Base-by-base conservation (phyloP, 2,113 vertebrate genomes). In the Rhinolophus sinicus region DNA sequence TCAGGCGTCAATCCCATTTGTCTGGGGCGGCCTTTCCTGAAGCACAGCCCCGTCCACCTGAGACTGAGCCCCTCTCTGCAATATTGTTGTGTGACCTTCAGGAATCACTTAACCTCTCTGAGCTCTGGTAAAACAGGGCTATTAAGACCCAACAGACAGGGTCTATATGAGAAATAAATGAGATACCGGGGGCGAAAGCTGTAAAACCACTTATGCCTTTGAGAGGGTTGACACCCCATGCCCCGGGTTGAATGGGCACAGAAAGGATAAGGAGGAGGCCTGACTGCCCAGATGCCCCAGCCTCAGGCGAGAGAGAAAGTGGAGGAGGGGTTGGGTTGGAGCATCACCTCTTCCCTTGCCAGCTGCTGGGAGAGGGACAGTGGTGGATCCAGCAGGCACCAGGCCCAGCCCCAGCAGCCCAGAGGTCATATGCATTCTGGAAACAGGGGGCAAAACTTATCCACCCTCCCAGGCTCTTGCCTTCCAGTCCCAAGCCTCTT, bases 71-170 rank as follows among this genome's bases (percentile, higher is more conserved):
- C 28, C 30, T 56, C 92, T 83, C 35, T 56, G 64, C 50, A 54
- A 65, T 35, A 38, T 0, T 88, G 86, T 64, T 62, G 24, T 77
- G 69, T 70, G 77, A 83, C 44, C 30, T 84, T 80, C 19, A 19
- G 58, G 69, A 80, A 40, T 81, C 38, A 38, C 62, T 69, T 60
- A 77, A 80, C 56, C 50, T 93, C 85, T 69, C 92, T 84, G 64
- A 65, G 60, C 44, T 87, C 58, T 60, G 44, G 15, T 70, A 62
- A 54, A 84, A 64, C 5, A 2, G 26, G 8, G 65, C 58, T 58
- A 3, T 30, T 28, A 50, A 30, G 44, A 65, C 16, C 77, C 78
- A 69, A 10, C 24, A 26, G 26, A 70, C 24, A 90, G 40, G 16
- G 33, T 54, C 50, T 40, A 3, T 69, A 22, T 78, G n/a, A 87